A percentile compares a stretch with the other conserved stretches of the same genome.
phyloP scores from a whole-genome alignment of 2,888 invertebrate species.

The Cacoxenus indagator region DNA sequence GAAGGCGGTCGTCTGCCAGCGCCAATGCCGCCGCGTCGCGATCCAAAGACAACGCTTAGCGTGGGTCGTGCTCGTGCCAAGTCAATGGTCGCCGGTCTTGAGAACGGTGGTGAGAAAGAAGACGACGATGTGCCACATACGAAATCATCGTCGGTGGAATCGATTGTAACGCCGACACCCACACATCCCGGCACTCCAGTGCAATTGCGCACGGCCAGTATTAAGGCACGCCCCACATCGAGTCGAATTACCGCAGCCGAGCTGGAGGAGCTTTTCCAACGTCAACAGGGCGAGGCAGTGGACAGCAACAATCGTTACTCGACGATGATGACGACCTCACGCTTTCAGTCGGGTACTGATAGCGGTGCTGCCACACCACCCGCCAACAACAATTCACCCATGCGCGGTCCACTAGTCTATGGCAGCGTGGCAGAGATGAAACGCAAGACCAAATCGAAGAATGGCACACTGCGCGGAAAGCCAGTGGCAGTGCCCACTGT shows the following conservation, averaged over 20 bases:
- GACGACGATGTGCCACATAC: constrained; percentile 73
- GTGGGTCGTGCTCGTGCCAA: constrained; percentile 92
- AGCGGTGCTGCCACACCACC: constrained; percentile 76
- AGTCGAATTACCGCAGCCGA: constrained; percentile 91
- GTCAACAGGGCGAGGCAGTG: constrained; percentile 80
- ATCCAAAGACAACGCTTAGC: constrained; percentile 94
- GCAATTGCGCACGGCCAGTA: constrained; percentile 90
- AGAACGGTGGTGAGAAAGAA: constrained; percentile 82
- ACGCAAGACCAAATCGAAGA: constrained; percentile 74
- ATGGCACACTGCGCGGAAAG: constrained; percentile 69
- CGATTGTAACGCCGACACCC: constrained; percentile 75
- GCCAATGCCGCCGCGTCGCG: constrained; percentile 92
- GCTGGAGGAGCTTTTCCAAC: constrained; percentile 91
- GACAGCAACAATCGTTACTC: constrained; percentile 71
- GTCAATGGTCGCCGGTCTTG: constrained; percentile 91
- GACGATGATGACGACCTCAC: constrained; percentile 81
- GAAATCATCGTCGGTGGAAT: constrained; percentile 87
- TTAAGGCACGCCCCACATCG: constrained; percentile 88
- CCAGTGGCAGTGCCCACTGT: constrained; percentile 70
- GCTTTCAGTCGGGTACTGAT: constrained; percentile 77
- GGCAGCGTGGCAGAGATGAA: constrained; percentile 97
- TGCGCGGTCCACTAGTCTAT: constrained; percentile 80
- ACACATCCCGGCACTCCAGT: constrained; percentile 76
- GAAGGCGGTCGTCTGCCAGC: constrained; percentile 77
- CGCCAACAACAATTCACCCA: constrained; percentile 74